Percentiles rank a stretch among this genome's conserved stretches.
phyloP scores from a whole-genome alignment of 64 coral and sea anemone species.

The Porites australiensis region DNA sequence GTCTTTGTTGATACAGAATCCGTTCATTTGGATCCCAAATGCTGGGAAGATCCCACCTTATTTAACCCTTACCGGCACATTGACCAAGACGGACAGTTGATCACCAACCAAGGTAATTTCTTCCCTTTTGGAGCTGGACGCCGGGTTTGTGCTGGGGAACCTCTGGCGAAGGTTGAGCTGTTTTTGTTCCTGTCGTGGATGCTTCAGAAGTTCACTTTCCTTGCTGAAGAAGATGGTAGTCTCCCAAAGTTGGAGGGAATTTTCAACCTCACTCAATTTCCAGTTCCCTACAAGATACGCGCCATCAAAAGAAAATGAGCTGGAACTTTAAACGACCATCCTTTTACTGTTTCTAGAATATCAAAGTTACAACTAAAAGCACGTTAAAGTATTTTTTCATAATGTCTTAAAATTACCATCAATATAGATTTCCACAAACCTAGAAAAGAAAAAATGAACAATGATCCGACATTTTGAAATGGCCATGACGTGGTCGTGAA shows the following conservation, averaged over 20 bases:
- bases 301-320: neutral
- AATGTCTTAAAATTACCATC: too few species aligned
- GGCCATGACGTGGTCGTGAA: too few species aligned
- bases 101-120: neutral
- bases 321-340: too few species aligned
- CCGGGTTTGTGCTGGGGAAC: neutral
- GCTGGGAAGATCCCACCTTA: neutral
- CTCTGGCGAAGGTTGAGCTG: neutral
- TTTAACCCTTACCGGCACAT: slow-evolving; percentile 1
- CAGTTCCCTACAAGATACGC: neutral
- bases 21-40: neutral
- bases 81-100: neutral
- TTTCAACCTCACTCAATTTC: neutral
- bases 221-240: neutral
- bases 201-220: neutral
- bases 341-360: too few species aligned
- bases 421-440: too few species aligned
- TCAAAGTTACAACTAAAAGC: too few species aligned
- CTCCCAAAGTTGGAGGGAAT: neutral
- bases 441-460: too few species aligned
- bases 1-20: neutral
- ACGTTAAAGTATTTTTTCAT: too few species aligned
- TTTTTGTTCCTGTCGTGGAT: slow-evolving; percentile 16
- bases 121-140: neutral
- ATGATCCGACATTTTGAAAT: too few species aligned